A percentile compares a stretch with the other conserved stretches of the same genome.
phyloP scores from a whole-genome alignment of 1,140 invertebrate genomes.

The Popillia japonica region DNA sequence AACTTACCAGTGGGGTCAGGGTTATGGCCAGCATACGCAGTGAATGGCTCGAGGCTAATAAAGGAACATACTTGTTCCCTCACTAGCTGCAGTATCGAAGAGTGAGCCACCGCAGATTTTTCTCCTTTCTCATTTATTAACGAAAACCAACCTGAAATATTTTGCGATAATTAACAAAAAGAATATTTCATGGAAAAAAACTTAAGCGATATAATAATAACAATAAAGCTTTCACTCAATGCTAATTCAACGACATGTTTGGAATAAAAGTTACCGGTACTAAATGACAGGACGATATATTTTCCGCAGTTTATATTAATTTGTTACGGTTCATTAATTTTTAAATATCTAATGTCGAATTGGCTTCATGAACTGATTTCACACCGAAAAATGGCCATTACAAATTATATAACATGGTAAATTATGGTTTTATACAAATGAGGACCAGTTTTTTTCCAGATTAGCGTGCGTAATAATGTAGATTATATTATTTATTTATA shows the following conservation, averaged over 20 bases:
- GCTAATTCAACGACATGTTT: no score
- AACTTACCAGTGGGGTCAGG: constrained; percentile 52
- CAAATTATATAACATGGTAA: no score
- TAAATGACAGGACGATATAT: neutral
- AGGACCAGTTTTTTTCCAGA: no score
- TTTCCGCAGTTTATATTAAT: neutral
- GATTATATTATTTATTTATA: no score
- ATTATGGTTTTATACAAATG: no score
- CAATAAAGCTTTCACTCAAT: neutral
- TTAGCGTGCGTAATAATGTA: no score
- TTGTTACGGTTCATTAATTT: no score
- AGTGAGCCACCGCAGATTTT: constrained; percentile 56
- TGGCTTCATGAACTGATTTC: neutral
- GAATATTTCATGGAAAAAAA: neutral
- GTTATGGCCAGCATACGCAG: constrained; percentile 53
- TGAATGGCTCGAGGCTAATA: constrained; percentile 56
- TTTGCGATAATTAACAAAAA: constrained; percentile 8
- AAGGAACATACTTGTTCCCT: constrained; percentile 60
- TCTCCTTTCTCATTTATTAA: constrained; percentile 58
- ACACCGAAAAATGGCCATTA: neutral
- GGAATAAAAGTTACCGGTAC: neutral
- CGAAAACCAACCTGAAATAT: constrained; percentile 55
- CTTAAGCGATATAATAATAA: neutral
- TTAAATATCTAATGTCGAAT: no score
- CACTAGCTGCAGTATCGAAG: constrained; percentile 58